Evolutionary conservation across 2,113 vertebrate genomes (phyloP).

Genomic region (Otus sunia): DNA sequence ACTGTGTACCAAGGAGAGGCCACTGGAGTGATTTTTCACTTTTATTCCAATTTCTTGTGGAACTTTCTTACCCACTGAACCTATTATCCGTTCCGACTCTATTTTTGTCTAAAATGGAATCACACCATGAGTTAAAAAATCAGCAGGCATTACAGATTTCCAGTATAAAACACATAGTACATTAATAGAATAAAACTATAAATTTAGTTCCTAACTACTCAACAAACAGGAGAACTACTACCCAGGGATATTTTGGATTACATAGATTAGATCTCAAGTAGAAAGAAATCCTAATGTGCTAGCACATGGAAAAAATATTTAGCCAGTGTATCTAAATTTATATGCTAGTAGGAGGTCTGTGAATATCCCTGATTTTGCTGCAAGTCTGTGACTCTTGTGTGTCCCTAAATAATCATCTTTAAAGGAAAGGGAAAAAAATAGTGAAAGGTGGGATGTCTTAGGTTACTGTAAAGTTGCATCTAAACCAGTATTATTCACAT

Average conservation of each 20-base stretch:
- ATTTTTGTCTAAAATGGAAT: conserved; percentile 83
- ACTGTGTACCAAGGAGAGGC: conserved; percentile 77
- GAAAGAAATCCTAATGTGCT: not conserved
- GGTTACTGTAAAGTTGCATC: not conserved
- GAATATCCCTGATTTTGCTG: conserved; percentile 20
- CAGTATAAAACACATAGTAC: conserved; percentile 53
- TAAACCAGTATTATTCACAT: not conserved
- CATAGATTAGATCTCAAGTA: not conserved
- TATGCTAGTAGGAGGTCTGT: conserved; percentile 2
- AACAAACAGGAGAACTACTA: conserved; percentile 46
- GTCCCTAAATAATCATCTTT: not conserved
- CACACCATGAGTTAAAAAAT: conserved; percentile 68
- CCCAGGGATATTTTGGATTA: conserved; percentile 8
- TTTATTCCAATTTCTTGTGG: conserved; percentile 85
- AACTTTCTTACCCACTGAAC: conserved; percentile 89
- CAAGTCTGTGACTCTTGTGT: not conserved
- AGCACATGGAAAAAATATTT: conserved; percentile 39
- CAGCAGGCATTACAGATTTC: conserved; percentile 8
- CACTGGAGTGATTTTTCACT: conserved; percentile 88
- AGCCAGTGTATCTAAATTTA: conserved; percentile 23
- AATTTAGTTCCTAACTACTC: conserved; percentile 39
- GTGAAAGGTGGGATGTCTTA: not conserved
- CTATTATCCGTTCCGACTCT: conserved; percentile 86
- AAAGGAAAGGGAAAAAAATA: not conserved
- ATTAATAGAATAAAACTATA: conserved; percentile 31